A percentile compares a stretch with the other conserved stretches of the same genome.
Evolutionary conservation across 2,888 invertebrate species (phyloP).

Genomic region (Ischnus inquisitorius): DNA sequence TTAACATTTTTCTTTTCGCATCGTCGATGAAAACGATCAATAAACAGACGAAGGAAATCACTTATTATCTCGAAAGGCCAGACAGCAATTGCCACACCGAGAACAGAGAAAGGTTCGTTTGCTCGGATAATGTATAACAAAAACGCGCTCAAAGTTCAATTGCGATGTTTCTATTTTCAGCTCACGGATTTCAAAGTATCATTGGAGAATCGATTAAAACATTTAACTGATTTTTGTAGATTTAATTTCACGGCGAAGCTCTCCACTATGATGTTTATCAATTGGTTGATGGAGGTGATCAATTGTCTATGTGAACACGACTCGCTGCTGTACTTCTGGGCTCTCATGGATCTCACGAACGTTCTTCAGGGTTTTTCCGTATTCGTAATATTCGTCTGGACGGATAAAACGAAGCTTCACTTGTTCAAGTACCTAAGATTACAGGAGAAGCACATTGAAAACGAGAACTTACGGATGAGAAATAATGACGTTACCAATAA

Average conservation of each 20-base stretch:
- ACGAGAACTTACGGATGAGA: background rate
- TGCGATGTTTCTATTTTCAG: background rate
- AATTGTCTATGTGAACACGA: background rate
- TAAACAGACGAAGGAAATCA: background rate
- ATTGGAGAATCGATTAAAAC: background rate
- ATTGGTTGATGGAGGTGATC: background rate
- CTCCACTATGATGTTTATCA: background rate
- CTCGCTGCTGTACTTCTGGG: background rate
- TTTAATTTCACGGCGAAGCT: conserved; percentile 1
- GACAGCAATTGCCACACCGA: background rate
- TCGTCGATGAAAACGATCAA: background rate
- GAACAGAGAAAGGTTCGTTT: background rate
- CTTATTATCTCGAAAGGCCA: background rate
- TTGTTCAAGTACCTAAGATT: background rate
- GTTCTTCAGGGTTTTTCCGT: background rate
- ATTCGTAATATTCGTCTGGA: conserved; percentile 5
- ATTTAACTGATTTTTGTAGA: background rate
- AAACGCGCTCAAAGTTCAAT: too few relatives aligned
- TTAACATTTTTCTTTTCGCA: background rate
- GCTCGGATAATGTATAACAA: background rate
- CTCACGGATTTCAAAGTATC: background rate
- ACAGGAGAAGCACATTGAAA: background rate
- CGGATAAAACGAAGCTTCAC: background rate
- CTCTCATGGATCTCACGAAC: conserved; percentile 1
- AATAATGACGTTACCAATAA: background rate